A percentile compares a stretch with the other conserved stretches of the same genome.
Evolutionary conservation across 2,888 invertebrate genomes (phyloP).

Genomic region (Lepidocyrtoides sp.): DNA sequence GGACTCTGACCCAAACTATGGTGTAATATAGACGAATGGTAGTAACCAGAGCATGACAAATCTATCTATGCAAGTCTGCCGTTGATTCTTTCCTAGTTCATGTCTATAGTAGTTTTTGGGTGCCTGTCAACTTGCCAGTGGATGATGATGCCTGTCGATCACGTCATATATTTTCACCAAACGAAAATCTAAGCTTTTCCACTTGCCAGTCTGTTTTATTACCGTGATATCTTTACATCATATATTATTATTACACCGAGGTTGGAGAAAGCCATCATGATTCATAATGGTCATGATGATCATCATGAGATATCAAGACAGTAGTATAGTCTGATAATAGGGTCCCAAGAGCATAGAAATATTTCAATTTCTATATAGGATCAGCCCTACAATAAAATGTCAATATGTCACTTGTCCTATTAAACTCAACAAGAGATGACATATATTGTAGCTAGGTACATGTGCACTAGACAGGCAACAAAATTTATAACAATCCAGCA

Average conservation of each 20-base stretch:
- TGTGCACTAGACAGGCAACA: no score
- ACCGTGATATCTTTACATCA: constrained; percentile 14
- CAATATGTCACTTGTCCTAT: constrained; percentile 61
- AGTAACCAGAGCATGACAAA: constrained; percentile 54
- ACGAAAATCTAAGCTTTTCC: neutral
- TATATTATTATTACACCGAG: constrained; percentile 3
- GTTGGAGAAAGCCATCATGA: constrained; percentile 45
- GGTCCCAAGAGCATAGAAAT: constrained; percentile 37
- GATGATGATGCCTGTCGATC: constrained; percentile 40
- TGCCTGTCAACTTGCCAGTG: constrained; percentile 36
- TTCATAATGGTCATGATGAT: constrained; percentile 24
- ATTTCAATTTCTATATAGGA: constrained; percentile 16
- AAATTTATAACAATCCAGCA: no score
- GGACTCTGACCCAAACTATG: constrained; percentile 33
- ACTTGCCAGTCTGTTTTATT: neutral
- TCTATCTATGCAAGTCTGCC: neutral
- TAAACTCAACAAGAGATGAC: no score
- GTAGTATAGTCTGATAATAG: constrained; percentile 36
- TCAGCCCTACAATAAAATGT: constrained; percentile 32
- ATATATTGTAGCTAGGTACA: neutral
- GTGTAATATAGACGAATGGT: neutral
- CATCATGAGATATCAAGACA: constrained; percentile 18
- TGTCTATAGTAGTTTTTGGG: neutral
- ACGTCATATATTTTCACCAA: constrained; percentile 28
- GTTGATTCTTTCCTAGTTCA: neutral